Evolutionary conservation across 1,140 invertebrate species (phyloP).

Genomic region (Amphibalanus amphitrite): DNA sequence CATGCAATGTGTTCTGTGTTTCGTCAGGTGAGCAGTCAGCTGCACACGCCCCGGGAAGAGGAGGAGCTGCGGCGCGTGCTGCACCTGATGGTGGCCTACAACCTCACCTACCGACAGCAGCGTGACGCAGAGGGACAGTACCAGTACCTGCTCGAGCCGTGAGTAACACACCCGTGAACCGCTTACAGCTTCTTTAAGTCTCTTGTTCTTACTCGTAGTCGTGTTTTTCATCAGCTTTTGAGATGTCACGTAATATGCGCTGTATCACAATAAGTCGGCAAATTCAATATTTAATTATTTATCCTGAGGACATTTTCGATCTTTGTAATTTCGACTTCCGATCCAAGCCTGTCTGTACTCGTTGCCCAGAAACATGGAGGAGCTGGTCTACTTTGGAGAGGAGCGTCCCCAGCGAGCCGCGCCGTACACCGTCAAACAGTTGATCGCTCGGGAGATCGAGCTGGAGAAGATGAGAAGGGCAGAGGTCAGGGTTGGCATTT

Average conservation of each 20-base stretch:
- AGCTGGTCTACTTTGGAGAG: slow-evolving; percentile 30
- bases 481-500: slow-evolving; percentile 23
- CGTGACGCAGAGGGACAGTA: slow-evolving; percentile 57
- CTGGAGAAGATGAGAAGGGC: slow-evolving; percentile 43
- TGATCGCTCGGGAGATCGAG: slow-evolving; percentile 58
- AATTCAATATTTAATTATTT: too few relatives aligned
- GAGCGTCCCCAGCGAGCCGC: slow-evolving; percentile 26
- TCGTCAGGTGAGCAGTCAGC: slow-evolving; percentile 41
- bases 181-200: background rate
- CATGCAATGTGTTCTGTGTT: too few relatives aligned
- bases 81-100: slow-evolving; percentile 71
- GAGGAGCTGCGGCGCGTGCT: slow-evolving; percentile 50
- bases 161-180: slow-evolving; percentile 25
- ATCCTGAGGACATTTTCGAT: too few relatives aligned
- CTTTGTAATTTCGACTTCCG: too few relatives aligned
- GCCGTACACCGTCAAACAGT: slow-evolving; percentile 52
- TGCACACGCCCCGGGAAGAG: slow-evolving; percentile 60
- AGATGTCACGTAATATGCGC: background rate
- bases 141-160: slow-evolving; percentile 63
- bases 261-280: too few relatives aligned
- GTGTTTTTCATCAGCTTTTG: too few relatives aligned
- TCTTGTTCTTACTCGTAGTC: too few relatives aligned
- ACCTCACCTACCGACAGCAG: slow-evolving; percentile 67
- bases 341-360: too few relatives aligned
- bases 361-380: slow-evolving; percentile 32